These are phyloP conservation scores for Crioceris asparagi DNA, from an alignment of 2,888 invertebrate species.

Conservation along the genomic window DNA sequence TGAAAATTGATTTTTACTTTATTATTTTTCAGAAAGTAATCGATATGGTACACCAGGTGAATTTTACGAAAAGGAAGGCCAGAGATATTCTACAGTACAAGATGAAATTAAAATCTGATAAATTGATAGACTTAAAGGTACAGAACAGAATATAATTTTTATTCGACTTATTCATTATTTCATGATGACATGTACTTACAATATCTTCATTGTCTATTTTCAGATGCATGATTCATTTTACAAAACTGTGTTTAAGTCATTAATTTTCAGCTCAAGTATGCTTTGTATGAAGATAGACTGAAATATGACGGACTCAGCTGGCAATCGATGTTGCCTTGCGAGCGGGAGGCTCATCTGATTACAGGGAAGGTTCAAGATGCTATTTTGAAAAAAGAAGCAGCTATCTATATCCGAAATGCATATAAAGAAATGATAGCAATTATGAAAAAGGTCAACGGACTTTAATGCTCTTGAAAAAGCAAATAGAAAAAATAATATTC, in stretches of 20 bases:
- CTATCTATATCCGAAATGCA: conserved; percentile 50
- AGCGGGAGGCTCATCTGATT: conserved; percentile 46
- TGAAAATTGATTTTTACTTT: too few species aligned
- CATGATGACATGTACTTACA: too few species aligned
- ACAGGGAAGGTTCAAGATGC: conserved; percentile 53
- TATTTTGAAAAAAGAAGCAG: conserved; percentile 52
- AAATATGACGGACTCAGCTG: conserved; percentile 36
- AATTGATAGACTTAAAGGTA: conserved; percentile 49
- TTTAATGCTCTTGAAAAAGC: neutral
- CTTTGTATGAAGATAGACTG: conserved; percentile 44
- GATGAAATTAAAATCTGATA: conserved; percentile 49
- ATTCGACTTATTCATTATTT: too few species aligned
- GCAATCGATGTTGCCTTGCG: conserved; percentile 34
- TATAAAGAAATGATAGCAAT: conserved; percentile 51
- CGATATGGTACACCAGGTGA: conserved; percentile 50
- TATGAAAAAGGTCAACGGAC: conserved; percentile 49
- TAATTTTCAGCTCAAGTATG: conserved; percentile 42
- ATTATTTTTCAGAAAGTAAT: conserved; percentile 50
- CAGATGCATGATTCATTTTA: too few species aligned
- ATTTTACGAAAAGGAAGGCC: conserved; percentile 50
- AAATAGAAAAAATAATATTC: neutral
- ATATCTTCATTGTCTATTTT: too few species aligned
- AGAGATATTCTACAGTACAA: conserved; percentile 49
- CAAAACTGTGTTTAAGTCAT: too few species aligned
- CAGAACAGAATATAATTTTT: too few species aligned